These are phyloP conservation scores for Champsocephalus gunnari DNA, from an alignment of 2,797 vertebrate genomes.

Conservation along the genomic window DNA sequence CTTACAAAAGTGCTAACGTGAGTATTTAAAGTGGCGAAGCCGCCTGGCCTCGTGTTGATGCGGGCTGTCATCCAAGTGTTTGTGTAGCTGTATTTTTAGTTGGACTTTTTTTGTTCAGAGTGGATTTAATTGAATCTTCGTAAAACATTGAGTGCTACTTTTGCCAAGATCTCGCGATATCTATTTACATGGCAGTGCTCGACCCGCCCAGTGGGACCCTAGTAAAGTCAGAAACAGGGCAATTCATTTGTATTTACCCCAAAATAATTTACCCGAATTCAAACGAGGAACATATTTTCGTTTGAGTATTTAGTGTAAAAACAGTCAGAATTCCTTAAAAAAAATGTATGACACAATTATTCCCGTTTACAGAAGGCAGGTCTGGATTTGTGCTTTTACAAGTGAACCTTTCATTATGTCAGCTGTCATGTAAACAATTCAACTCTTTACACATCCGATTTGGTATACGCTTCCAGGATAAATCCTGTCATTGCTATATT, in stretches of 20 bases:
- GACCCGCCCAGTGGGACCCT: neutral
- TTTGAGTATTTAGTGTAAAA: neutral
- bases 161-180: constrained; percentile 24
- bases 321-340: neutral
- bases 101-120: neutral
- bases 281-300: neutral
- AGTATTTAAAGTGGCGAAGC: constrained; percentile 21
- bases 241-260: neutral
- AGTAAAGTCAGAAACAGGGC: neutral
- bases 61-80: constrained; percentile 19
- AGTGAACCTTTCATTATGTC: neutral
- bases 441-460: no score
- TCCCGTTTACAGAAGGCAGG: no score
- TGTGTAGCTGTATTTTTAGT: no score
- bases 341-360: no score
- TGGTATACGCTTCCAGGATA: no score
- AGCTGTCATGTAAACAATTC: neutral
- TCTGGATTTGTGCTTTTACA: no score
- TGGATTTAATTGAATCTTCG: neutral
- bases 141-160: neutral
- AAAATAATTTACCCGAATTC: neutral
- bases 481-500: no score
- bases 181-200: rapidly evolving
- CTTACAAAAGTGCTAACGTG: neutral
- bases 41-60: constrained; percentile 62